A percentile compares a stretch with the other conserved stretches of the same genome.
Conservation (phyloP, 2,888 invertebrate species). For the Hermaeophaga mercurialis region DNA sequence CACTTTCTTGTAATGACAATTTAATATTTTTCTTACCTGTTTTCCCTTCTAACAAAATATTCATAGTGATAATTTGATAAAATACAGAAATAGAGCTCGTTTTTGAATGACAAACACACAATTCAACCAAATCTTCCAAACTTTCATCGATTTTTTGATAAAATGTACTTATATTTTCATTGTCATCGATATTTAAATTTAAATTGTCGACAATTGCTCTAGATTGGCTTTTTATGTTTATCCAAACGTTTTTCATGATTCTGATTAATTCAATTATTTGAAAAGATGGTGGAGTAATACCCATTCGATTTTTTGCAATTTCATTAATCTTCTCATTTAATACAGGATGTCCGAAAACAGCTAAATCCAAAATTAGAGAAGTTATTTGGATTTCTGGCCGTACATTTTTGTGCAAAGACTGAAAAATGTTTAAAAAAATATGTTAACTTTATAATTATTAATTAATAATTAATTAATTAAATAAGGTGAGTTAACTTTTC, state of each 20-base stretch:
- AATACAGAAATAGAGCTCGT: constrained; percentile 60
- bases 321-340: constrained; percentile 61
- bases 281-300: constrained; percentile 42
- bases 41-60: constrained; percentile 60
- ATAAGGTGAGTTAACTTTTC: no score
- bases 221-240: constrained; percentile 17
- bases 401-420: constrained; percentile 58
- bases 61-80: constrained; percentile 64
- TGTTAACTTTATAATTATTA: no score
- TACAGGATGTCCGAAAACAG: constrained; percentile 67
- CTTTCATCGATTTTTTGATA: constrained; percentile 52
- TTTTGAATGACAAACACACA: constrained; percentile 56
- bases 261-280: constrained; percentile 39
- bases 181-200: constrained; percentile 48
- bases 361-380: constrained; percentile 64
- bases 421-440: constrained; percentile 54
- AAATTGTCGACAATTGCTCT: constrained; percentile 44
- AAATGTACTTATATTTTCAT: constrained; percentile 47
- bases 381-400: constrained; percentile 58
- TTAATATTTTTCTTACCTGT: constrained; percentile 55
- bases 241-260: constrained; percentile 43
- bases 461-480: no score
- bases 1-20: no score
- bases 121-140: constrained; percentile 43
- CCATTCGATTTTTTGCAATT: constrained; percentile 60